A percentile compares a stretch with the other conserved stretches of the same genome.
Evolutionary conservation across 2,113 vertebrate species (phyloP).

Genomic region (Anarhynchus alexandrinus): DNA sequence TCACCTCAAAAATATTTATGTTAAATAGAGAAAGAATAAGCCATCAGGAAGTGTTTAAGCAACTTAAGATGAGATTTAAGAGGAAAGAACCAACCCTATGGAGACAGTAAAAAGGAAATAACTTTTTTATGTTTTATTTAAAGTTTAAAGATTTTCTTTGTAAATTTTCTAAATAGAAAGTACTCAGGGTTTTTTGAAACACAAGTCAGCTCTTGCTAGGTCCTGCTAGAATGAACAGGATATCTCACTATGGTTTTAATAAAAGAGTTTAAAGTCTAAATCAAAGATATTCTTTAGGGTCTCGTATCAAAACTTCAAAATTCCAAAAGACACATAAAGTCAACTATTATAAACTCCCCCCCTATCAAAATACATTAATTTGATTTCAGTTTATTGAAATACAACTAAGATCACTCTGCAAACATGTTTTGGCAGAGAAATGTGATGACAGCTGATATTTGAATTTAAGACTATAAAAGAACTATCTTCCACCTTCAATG

Average conservation of each 20-base stretch:
- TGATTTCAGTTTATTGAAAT: not conserved
- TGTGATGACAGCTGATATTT: not conserved
- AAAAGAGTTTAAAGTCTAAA: not conserved
- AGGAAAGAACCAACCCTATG: not conserved
- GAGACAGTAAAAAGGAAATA: not conserved
- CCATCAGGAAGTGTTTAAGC: not conserved
- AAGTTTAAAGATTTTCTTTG: not conserved
- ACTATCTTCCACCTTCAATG: not conserved
- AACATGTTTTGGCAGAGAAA: not conserved
- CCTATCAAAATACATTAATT: not conserved
- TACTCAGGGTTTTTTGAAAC: not conserved
- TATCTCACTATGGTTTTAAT: not conserved
- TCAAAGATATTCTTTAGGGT: not conserved
- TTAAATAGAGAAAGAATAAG: not conserved
- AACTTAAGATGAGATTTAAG: not conserved
- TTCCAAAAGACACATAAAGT: not conserved
- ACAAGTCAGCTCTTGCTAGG: not conserved
- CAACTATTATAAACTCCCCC: not conserved
- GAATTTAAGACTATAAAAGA: not conserved
- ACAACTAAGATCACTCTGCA: not conserved
- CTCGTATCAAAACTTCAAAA: not conserved
- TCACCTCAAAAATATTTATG: not conserved
- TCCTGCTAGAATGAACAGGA: not conserved
- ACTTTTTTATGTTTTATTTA: not conserved
- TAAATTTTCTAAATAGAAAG: not conserved